Evolutionary conservation across 2,797 vertebrate genomes (phyloP), one percentile per base, ranked within the genome.

Genomic region (Iguana delicatissima): DNA sequence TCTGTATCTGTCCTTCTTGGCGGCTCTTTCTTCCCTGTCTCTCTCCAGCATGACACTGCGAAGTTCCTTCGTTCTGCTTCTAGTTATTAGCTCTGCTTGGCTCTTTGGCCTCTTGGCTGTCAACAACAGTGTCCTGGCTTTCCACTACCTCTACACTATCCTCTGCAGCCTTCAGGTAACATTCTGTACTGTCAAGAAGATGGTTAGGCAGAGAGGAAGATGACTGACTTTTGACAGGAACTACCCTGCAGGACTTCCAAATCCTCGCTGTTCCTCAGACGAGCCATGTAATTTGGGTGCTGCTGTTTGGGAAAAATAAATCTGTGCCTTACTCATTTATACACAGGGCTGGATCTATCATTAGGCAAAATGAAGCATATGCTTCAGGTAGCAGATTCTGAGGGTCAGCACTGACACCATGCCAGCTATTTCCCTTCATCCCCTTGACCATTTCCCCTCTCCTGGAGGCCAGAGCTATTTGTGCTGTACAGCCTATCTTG

Each of bases 121-220:
- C 94, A 99, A 99, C 97, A 99, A 99, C 98, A 99, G 99, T 96
- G 97, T 99, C 96, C 97, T 99, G 97, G 98, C 98, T 95, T 99
- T 99, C 97, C 98, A 99, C 98, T 99, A 99, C 97, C 98, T 99
- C 97, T 99, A 99, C 86, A 96, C 98, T 90, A 96, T 99, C 93
- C 98, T 99, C 96, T 99, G 98, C 95, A 97, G 99, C 42, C 96
- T 99, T 93, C 99, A 99, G 98, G 99, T 99, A 97, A 95, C 88
- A 83, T 79, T 73, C 83, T 89, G 46, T 13, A 52, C 46, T n/a
- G 79, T 50, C 29, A 69, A 57, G 64, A n/a, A 80, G 64, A 67
- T 42, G 16, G 50, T 88, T 52, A 64, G 46, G 82, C 29, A 79
- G 80, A 84, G 38, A 77, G 50, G 72, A 80, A 29, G 46, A 50